Evolutionary conservation across 1,140 invertebrate genomes (phyloP), one percentile per base, ranked within the genome.

Genomic region (Drosophila orosa): DNA sequence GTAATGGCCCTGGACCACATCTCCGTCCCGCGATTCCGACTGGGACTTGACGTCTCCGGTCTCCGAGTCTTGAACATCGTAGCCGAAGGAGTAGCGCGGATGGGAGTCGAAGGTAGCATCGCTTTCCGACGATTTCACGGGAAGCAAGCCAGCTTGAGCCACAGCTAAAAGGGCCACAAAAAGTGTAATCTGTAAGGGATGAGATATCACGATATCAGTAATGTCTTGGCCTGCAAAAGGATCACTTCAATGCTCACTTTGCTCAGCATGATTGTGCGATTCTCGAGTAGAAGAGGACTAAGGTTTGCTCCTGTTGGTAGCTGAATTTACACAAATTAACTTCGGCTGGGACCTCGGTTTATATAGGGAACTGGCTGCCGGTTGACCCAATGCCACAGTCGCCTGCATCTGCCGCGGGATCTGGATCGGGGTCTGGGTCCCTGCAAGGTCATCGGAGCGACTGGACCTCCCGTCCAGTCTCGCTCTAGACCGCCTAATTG

Each of bases 21-120:
- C 78, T 19, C 94, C 94, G 44, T 93, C 92, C 15, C 94, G 92
- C 50, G 91, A 92, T 82, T 94, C 94, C 75, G 93, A 90, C 66
- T 94, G 93, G n/a, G 92, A 92, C 89, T 94, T 94, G 54, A 92
- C 91, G 80, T 94, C 94, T 10, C 94, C 94, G 47, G 93, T 94
- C 55, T 90, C 86, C 5, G 92, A 86, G 81, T 94, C 94, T 72
- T 93, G 91, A 3, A 94, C 91, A 68, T 92, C 91, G 54, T 93
- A 93, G 27, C 81, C 91, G 80, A 94, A 96, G 90, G 87, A 84
- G 83, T 94, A 94, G 60, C 93, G 92, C 9, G 89, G 82, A 76
- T 87, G 92, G 40, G 92, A 89, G 65, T 91, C 85, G 17, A 63
- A 80, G 87, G 78, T 75, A 22, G 79, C 80, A 22, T 80, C 78